Percentiles rank a stretch among this genome's conserved stretches.
Conservation (phyloP, 1,140 invertebrate species). For the Caenorhabditis briggsae region DNA sequence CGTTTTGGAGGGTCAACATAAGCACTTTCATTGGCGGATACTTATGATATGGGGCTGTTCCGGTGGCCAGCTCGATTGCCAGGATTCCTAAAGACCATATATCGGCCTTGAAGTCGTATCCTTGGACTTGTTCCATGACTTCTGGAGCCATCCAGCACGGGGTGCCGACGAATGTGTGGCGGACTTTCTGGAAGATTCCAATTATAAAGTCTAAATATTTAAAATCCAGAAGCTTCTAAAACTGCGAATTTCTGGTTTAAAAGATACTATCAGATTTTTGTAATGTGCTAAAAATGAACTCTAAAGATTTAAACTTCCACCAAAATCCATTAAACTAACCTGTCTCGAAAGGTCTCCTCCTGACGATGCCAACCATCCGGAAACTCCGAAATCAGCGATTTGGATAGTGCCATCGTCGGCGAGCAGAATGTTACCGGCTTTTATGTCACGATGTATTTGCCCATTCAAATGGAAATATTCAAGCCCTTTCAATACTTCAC, state of each 20-base stretch:
- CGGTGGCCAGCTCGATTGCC: slow-evolving; percentile 97
- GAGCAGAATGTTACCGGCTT: slow-evolving; percentile 91
- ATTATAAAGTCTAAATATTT: no score
- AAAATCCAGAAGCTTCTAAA: no score
- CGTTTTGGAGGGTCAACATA: slow-evolving; percentile 97
- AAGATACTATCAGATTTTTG: no score
- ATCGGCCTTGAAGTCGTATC: slow-evolving; percentile 96
- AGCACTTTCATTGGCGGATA: slow-evolving; percentile 99
- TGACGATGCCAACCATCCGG: slow-evolving; percentile 88
- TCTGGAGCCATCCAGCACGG: slow-evolving; percentile 99
- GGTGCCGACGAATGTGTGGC: slow-evolving; percentile 96
- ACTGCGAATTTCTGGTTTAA: no score
- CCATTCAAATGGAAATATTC: slow-evolving; percentile 99
- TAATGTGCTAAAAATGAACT: no score
- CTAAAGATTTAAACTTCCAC: no score
- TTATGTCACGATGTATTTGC: slow-evolving; percentile 89
- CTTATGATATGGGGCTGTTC: slow-evolving; percentile 97
- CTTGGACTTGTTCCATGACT: slow-evolving; percentile 98
- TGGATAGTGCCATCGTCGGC: slow-evolving; percentile 98
- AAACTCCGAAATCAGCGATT: slow-evolving; percentile 83
- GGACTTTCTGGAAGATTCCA: slow-evolving; percentile 82
- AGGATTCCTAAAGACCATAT: slow-evolving; percentile 99
- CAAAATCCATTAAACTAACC: slow-evolving; percentile 63
- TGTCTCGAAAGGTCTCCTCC: slow-evolving; percentile 89
- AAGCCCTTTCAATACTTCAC: slow-evolving; percentile 95